A percentile compares a stretch with the other conserved stretches of the same genome.
phyloP scores from a whole-genome alignment of 37 sponge, comb jelly and placozoan species.

The Haliclona indistincta region DNA sequence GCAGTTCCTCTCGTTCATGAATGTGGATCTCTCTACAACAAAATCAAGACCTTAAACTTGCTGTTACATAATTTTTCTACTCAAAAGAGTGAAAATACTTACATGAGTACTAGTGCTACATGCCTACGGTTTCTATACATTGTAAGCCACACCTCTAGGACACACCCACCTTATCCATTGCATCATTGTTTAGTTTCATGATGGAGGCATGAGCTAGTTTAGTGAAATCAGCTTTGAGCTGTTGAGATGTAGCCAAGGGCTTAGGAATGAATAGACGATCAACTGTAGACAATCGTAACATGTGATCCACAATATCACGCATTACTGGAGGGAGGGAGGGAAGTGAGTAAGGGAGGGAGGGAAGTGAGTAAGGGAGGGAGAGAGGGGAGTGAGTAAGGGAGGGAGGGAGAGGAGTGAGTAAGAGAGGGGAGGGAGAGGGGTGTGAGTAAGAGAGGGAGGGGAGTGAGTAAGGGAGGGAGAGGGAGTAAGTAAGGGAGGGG shows the following conservation, averaged over 20 bases:
- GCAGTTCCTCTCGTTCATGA: too few species aligned
- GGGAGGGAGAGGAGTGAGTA: neutral
- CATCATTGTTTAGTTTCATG: constrained; percentile 85
- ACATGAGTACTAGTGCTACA: too few species aligned
- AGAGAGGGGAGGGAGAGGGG: too few species aligned
- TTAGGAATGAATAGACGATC: constrained; percentile 86
- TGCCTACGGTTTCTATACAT: too few species aligned
- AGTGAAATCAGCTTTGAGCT: constrained; percentile 74
- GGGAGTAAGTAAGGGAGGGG: too few species aligned
- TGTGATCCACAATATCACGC: constrained; percentile 79
- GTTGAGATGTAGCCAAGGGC: constrained; percentile 42
- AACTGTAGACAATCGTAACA: constrained; percentile 68
- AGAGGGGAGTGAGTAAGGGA: neutral
- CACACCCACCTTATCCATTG: constrained; percentile 81
- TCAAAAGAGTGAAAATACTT: too few species aligned
- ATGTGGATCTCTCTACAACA: too few species aligned
- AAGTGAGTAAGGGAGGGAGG: neutral
- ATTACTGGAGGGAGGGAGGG: constrained; percentile 47
- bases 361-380: neutral
- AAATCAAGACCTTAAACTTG: too few species aligned
- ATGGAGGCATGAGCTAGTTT: constrained; percentile 92
- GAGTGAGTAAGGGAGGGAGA: neutral
- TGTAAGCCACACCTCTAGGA: too few species aligned
- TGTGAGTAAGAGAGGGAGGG: too few species aligned
- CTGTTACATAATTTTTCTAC: too few species aligned